Percentiles rank a stretch among this genome's conserved stretches.
These are phyloP conservation scores for Limanda limanda DNA, from an alignment of 2,113 vertebrate species.

Conservation along the genomic window DNA sequence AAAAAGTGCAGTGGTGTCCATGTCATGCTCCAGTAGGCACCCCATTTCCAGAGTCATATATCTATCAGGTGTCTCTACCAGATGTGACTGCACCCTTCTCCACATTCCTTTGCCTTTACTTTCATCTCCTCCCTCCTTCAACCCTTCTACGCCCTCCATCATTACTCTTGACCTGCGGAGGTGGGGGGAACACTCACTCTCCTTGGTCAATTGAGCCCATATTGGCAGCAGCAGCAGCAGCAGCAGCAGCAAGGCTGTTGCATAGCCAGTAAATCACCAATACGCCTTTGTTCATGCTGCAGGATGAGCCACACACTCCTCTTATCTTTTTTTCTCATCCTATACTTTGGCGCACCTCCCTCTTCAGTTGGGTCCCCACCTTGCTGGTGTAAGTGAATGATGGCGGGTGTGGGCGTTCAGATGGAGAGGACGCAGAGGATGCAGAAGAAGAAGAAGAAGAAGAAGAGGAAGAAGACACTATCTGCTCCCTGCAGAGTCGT, in stretches of 20 bases:
- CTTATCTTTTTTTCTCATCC: constrained; percentile 38
- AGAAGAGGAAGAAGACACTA: constrained; percentile 38
- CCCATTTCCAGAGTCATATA: constrained; percentile 8
- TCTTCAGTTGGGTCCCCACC: constrained; percentile 36
- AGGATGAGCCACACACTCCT: constrained; percentile 23
- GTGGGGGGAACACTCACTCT: constrained; percentile 51
- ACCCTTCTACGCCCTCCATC: constrained; percentile 25
- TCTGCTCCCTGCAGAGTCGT: constrained; percentile 59
- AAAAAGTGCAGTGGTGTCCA: constrained; percentile 10
- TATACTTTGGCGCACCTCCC: constrained; percentile 16
- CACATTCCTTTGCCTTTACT: constrained; percentile 4
- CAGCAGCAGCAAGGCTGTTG: constrained; percentile 19
- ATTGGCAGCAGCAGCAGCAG: constrained; percentile 15
- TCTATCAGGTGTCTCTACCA: neutral
- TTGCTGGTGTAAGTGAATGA: constrained; percentile 34
- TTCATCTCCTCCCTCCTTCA: constrained; percentile 23
- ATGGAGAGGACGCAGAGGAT: constrained; percentile 14
- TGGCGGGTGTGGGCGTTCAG: constrained; percentile 25
- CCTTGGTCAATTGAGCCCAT: constrained; percentile 45
- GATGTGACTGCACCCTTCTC: constrained; percentile 8
- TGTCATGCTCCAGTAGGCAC: neutral
- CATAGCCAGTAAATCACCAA: constrained; percentile 57
- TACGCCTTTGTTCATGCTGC: constrained; percentile 41
- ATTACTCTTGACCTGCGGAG: constrained; percentile 38
- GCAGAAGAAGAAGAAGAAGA: constrained; percentile 28